A percentile compares a stretch with the other conserved stretches of the same genome.
These are phyloP conservation scores for Sylvilagus bachmani DNA, from an alignment of 2,113 vertebrate genomes.

Conservation along the genomic window DNA sequence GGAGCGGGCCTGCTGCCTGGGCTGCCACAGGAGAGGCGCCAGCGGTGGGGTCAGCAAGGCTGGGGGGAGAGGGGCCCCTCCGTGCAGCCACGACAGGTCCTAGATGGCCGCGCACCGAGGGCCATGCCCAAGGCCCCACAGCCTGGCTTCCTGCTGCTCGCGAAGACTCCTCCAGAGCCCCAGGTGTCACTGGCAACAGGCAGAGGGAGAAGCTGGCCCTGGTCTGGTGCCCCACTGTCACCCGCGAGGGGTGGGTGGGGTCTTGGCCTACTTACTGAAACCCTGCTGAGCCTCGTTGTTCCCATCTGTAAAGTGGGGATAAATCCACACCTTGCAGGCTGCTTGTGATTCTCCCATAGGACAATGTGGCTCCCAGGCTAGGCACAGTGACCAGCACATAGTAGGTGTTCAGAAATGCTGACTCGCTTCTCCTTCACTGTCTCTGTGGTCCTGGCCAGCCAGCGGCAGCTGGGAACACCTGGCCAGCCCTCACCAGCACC, in stretches of 20 bases:
- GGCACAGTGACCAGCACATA: background rate
- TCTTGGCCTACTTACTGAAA: background rate
- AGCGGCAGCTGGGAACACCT: fast-evolving
- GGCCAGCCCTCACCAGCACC: fast-evolving
- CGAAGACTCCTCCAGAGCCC: background rate
- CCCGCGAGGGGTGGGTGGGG: background rate
- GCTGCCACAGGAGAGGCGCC: background rate
- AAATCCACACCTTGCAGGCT: background rate
- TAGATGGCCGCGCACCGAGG: background rate
- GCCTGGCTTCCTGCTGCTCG: background rate
- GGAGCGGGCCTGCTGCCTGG: background rate
- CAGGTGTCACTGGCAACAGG: background rate
- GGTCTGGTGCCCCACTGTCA: background rate
- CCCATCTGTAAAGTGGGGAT: background rate
- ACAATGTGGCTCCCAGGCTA: fast-evolving
- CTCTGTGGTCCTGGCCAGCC: background rate
- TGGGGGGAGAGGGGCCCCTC: no score
- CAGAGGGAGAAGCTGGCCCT: background rate
- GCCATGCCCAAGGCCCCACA: background rate
- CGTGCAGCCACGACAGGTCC: no score
- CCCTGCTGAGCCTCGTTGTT: background rate
- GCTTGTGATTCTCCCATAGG: background rate
- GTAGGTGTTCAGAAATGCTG: background rate
- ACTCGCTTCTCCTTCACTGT: background rate
- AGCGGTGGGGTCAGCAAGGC: no score